Conservation (phyloP, 1,140 invertebrate genomes). For the Belonocnema kinseyi region DNA sequence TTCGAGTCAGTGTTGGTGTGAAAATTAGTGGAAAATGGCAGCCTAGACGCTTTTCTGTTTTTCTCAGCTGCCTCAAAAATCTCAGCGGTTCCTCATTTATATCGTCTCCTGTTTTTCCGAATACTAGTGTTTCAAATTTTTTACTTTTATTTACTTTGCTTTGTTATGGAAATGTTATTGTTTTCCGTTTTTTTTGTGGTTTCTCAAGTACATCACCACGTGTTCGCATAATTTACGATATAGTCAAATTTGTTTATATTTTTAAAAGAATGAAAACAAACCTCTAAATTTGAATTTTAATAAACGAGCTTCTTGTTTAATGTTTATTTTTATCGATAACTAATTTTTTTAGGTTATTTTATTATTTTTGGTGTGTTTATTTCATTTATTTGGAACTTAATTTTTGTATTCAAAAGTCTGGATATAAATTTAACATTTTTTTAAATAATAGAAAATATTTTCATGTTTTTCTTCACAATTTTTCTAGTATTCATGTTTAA, state of each 20-base stretch:
- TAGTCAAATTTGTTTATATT: not conserved
- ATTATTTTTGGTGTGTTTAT: too few species aligned
- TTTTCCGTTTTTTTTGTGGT: not conserved
- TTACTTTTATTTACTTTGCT: not conserved
- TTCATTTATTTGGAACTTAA: too few species aligned
- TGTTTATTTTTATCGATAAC: too few species aligned
- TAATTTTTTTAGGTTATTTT: too few species aligned
- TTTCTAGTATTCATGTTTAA: too few species aligned
- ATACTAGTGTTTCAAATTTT: not conserved
- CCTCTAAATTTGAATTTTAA: too few species aligned
- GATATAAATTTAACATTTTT: too few species aligned
- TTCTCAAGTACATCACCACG: too few species aligned
- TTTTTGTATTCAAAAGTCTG: too few species aligned
- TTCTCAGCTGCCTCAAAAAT: not conserved
- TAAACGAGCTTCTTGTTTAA: too few species aligned
- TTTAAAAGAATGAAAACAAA: not conserved
- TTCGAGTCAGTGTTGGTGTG: slow-evolving; percentile 16
- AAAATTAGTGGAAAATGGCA: not conserved
- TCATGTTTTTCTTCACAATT: too few species aligned
- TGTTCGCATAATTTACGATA: not conserved
- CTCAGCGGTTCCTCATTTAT: not conserved
- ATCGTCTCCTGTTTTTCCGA: not conserved
- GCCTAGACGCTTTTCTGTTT: slow-evolving; percentile 17
- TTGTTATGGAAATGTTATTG: not conserved
- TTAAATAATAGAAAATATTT: too few species aligned